Conservation (phyloP, 2,113 vertebrate genomes). For the Podarcis cretensis region DNA sequence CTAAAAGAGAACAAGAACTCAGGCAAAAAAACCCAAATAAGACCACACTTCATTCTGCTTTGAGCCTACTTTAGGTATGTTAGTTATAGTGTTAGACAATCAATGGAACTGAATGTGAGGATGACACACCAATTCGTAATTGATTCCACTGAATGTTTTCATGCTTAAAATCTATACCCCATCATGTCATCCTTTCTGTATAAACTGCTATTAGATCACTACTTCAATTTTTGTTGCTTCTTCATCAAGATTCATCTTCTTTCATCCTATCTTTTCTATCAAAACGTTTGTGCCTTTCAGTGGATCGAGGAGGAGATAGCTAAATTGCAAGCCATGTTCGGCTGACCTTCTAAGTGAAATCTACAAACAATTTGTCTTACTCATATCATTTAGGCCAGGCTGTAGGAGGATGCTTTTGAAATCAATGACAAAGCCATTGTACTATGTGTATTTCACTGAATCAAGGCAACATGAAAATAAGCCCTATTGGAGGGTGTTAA, state of each 20-base stretch:
- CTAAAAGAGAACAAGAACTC: constrained; percentile 61
- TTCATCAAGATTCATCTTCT: background rate
- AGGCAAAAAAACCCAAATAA: background rate
- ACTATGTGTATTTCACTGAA: background rate
- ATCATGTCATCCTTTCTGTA: background rate
- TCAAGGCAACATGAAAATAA: background rate
- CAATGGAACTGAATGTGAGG: background rate
- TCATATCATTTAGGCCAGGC: too few relatives aligned
- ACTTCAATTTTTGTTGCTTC: background rate
- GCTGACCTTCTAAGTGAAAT: too few relatives aligned
- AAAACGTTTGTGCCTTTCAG: background rate
- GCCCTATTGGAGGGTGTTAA: background rate
- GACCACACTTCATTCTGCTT: background rate
- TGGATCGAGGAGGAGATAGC: background rate
- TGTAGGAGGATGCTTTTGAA: background rate
- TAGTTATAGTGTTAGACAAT: background rate
- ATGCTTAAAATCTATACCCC: background rate
- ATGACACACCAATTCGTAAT: background rate
- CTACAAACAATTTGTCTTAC: too few relatives aligned
- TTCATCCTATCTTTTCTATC: background rate
- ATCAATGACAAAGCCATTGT: background rate
- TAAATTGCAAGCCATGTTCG: too few relatives aligned
- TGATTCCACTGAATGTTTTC: background rate
- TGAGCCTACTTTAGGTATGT: background rate
- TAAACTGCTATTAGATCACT: background rate